These are phyloP conservation scores for Tetragonisca angustula DNA, from an alignment of 2,888 invertebrate genomes.

Conservation along the genomic window DNA sequence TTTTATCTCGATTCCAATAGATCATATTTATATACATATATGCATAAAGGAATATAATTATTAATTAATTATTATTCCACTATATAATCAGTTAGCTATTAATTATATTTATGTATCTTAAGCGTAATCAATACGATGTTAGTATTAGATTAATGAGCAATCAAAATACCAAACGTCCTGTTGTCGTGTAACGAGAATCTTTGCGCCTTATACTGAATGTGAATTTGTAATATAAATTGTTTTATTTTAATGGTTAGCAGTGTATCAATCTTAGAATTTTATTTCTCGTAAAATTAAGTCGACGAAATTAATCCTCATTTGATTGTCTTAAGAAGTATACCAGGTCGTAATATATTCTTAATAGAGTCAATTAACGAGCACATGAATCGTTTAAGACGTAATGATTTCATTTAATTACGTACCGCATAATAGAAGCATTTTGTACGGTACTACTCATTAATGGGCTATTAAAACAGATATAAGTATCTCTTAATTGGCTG, in stretches of 20 bases:
- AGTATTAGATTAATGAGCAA: conserved; percentile 55
- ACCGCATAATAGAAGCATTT: conserved; percentile 14
- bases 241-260: conserved; percentile 40
- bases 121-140: conserved; percentile 29
- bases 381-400: background rate
- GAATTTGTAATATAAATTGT: conserved; percentile 22
- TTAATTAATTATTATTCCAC: conserved; percentile 37
- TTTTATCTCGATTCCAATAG: conserved; percentile 34
- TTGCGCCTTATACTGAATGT: conserved; percentile 22
- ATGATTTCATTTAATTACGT: conserved; percentile 24
- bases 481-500: conserved; percentile 32
- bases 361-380: conserved; percentile 7
- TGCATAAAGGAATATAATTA: conserved; percentile 33
- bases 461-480: conserved; percentile 10
- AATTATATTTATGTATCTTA: conserved; percentile 56
- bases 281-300: conserved; percentile 37
- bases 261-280: conserved; percentile 37
- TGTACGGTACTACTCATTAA: conserved; percentile 28
- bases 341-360: background rate
- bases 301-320: background rate
- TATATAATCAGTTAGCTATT: conserved; percentile 31
- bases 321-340: background rate
- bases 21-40: conserved; percentile 53
- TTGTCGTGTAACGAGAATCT: conserved; percentile 24
- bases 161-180: conserved; percentile 64